These are phyloP conservation scores for Myioborus melanocephalus DNA, from an alignment of 2,797 vertebrate genomes.

Conservation along the genomic window DNA sequence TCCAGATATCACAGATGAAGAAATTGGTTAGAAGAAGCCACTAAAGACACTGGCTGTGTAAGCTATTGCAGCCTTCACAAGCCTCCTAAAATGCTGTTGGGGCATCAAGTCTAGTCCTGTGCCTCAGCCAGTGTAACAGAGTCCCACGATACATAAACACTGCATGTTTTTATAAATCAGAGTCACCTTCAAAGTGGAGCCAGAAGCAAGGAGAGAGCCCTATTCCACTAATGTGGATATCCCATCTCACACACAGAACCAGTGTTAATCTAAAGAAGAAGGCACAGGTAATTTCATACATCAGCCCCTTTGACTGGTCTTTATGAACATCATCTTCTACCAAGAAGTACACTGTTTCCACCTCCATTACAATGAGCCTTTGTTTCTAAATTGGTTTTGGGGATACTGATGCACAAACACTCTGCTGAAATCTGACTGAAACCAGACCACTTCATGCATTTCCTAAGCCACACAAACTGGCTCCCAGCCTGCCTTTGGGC, in stretches of 20 bases:
- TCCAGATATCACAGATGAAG: not conserved
- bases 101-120: not conserved
- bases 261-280: not conserved
- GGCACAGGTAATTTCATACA: not conserved
- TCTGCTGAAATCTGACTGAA: not conserved
- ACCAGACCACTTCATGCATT: rapidly evolving
- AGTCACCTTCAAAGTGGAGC: not conserved
- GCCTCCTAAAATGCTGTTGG: not conserved
- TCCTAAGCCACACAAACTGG: not conserved
- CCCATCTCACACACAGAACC: not conserved
- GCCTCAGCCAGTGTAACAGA: not conserved
- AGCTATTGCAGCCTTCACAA: not conserved
- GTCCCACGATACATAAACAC: not conserved
- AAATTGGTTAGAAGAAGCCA: not conserved
- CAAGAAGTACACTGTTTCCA: not conserved
- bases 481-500: not conserved
- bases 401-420: not conserved
- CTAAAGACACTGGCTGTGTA: not conserved
- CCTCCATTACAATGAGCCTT: not conserved
- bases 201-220: not conserved
- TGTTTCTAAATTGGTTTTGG: not conserved
- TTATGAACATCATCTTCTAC: not conserved
- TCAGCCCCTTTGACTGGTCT: not conserved
- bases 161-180: not conserved
- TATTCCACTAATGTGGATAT: not conserved